Evolutionary conservation across 2,113 vertebrate genomes (phyloP).

Genomic region (Pollimyrus isidori): DNA sequence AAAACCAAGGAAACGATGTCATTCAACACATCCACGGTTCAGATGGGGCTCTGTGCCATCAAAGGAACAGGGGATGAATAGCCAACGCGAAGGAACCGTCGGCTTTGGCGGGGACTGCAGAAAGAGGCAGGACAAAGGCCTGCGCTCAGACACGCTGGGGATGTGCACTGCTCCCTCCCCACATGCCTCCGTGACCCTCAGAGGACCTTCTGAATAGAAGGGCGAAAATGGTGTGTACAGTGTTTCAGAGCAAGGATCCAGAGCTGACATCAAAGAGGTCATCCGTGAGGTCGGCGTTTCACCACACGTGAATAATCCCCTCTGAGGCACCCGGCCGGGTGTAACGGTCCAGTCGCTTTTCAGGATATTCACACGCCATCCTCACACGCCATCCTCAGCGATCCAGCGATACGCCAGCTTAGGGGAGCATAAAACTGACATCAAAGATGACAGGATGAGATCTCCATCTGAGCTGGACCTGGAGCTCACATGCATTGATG

Average conservation of each 20-base stretch:
- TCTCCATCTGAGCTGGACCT: not conserved
- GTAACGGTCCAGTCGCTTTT: not conserved
- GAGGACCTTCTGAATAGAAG: not conserved
- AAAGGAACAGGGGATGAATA: not conserved
- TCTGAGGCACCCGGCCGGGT: not conserved
- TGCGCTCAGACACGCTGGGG: not conserved
- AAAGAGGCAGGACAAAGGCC: not conserved
- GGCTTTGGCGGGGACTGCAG: not conserved
- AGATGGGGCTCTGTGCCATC: not conserved
- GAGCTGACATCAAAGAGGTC: slow-evolving; percentile 57
- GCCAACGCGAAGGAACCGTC: not conserved
- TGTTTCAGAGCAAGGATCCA: slow-evolving; percentile 54
- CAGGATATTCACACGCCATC: not conserved
- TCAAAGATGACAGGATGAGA: not conserved
- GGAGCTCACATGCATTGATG: not conserved
- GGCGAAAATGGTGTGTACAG: slow-evolving; percentile 37
- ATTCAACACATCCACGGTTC: not conserved
- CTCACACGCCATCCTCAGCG: not conserved
- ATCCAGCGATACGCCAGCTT: not conserved
- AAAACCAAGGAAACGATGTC: not conserved
- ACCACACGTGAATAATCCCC: not conserved
- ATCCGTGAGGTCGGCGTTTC: slow-evolving; percentile 40
- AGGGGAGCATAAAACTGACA: not conserved
- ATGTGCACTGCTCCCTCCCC: not conserved
- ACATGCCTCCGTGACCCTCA: not conserved